Conservation (phyloP, 1,140 invertebrate genomes). For the Mamestra configurata region DNA sequence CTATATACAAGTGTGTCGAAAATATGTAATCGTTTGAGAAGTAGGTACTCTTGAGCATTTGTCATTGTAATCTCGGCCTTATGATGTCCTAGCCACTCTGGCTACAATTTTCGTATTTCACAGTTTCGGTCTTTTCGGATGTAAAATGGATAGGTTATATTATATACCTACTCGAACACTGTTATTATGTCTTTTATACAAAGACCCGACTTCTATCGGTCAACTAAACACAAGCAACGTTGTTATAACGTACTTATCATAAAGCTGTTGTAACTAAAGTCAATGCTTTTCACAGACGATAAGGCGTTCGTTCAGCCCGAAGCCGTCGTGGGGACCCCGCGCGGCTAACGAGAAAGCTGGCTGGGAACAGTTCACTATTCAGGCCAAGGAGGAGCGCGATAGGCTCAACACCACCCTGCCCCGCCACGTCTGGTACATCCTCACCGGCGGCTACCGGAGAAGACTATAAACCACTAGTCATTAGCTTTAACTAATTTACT, state of each 20-base stretch:
- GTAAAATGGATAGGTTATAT: too few species aligned
- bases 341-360: slow-evolving; percentile 83
- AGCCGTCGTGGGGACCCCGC: slow-evolving; percentile 89
- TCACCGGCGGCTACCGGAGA: slow-evolving; percentile 62
- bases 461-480: slow-evolving; percentile 6
- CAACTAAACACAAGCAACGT: background rate
- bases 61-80: too few species aligned
- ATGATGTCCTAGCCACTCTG: too few species aligned
- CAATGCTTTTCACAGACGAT: slow-evolving; percentile 81
- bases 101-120: too few species aligned
- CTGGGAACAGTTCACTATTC: slow-evolving; percentile 88
- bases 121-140: too few species aligned
- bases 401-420: slow-evolving; percentile 30
- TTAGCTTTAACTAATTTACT: background rate
- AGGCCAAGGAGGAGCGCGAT: slow-evolving; percentile 60
- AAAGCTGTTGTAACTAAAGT: background rate
- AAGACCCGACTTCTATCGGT: too few species aligned
- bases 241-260: background rate
- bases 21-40: too few species aligned
- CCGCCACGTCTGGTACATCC: slow-evolving; percentile 63
- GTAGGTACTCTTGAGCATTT: too few species aligned
- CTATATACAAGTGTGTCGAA: too few species aligned
- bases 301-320: slow-evolving; percentile 78
- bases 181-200: background rate
- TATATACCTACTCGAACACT: too few species aligned